Evolutionary conservation across 1,140 invertebrate species (phyloP).

Genomic region (Drosophila fuyamai): DNA sequence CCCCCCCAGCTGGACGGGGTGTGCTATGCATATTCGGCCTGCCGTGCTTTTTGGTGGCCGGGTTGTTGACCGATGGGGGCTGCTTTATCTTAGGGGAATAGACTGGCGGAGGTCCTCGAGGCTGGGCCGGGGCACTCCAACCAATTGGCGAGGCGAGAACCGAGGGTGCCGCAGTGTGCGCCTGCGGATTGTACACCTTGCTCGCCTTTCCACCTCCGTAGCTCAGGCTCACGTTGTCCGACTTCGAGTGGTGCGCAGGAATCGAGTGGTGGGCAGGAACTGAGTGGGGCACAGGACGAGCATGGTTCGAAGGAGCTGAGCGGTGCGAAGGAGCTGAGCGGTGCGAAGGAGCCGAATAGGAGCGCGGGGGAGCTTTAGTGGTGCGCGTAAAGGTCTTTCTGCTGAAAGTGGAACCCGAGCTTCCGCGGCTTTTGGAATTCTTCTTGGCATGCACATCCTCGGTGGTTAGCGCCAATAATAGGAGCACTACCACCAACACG

Average conservation of each 20-base stretch:
- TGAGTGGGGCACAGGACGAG: neutral
- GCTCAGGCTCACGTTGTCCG: constrained; percentile 57
- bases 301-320: neutral
- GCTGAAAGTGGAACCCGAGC: constrained; percentile 15
- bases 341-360: constrained; percentile 13
- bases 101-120: constrained; percentile 70
- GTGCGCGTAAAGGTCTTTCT: constrained; percentile 11
- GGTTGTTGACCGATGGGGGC: constrained; percentile 50
- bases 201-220: constrained; percentile 44
- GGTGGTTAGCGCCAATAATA: constrained; percentile 46
- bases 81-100: constrained; percentile 74
- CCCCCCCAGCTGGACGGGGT: constrained; percentile 18
- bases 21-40: constrained; percentile 33
- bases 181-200: constrained; percentile 13
- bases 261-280: neutral
- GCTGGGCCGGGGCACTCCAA: constrained; percentile 74
- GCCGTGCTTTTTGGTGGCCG: constrained; percentile 48
- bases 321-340: constrained; percentile 7
- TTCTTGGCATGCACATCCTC: constrained; percentile 62
- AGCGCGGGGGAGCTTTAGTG: neutral
- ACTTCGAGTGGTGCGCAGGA: constrained; percentile 11
- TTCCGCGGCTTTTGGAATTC: constrained; percentile 35
- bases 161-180: constrained; percentile 24
- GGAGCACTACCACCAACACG: constrained; percentile 33
- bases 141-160: constrained; percentile 52